Evolutionary conservation across 2,888 invertebrate genomes (phyloP).

Genomic region (Druceiella hillmani): DNA sequence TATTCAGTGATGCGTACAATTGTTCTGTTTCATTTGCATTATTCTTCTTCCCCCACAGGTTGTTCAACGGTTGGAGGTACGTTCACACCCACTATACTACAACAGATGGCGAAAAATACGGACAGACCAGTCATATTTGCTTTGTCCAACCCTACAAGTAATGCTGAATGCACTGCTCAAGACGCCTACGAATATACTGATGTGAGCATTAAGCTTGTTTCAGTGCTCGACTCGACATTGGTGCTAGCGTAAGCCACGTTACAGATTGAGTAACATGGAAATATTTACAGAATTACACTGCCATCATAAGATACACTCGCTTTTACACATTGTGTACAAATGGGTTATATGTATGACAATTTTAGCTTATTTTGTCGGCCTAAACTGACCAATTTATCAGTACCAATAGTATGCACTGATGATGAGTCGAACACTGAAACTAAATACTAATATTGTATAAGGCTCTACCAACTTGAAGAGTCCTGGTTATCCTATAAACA

Average conservation of each 20-base stretch:
- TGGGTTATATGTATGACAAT: slow-evolving; percentile 1
- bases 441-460: no score
- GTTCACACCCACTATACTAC: slow-evolving; percentile 82
- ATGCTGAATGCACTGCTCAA: slow-evolving; percentile 97
- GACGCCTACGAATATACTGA: slow-evolving; percentile 88
- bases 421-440: no score
- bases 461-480: no score
- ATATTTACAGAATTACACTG: slow-evolving; percentile 3
- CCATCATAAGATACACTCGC: slow-evolving; percentile 2
- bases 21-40: no score
- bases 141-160: slow-evolving; percentile 94
- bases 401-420: no score
- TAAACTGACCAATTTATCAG: no score
- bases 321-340: slow-evolving; percentile 6
- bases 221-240: no score
- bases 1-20: no score
- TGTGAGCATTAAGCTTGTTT: no score
- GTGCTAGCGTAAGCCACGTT: not conserved
- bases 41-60: no score
- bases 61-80: slow-evolving; percentile 90
- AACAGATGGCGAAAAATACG: slow-evolving; percentile 81
- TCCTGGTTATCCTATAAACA: no score
- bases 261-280: not conserved
- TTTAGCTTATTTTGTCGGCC: no score
- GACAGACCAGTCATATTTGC: slow-evolving; percentile 93